Percentiles rank a stretch among this genome's conserved stretches.
These are phyloP conservation scores for Apodemus speciosus DNA, from an alignment of 2,113 vertebrate genomes.

Conservation along the genomic window DNA sequence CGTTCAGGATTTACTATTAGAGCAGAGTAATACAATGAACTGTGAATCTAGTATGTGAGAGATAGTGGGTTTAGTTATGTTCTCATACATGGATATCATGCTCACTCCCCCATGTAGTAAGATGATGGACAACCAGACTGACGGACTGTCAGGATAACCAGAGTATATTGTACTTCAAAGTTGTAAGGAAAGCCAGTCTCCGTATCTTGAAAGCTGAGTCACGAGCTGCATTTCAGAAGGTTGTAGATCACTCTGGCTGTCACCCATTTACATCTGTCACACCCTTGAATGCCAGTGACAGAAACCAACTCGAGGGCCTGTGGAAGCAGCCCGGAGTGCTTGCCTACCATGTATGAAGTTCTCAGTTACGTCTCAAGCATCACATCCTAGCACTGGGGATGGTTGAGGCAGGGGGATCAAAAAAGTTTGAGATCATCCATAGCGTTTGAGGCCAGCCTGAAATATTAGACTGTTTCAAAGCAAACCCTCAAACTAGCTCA, in stretches of 20 bases:
- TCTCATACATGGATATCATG: not conserved
- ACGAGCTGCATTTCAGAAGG: not conserved
- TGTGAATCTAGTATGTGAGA: not conserved
- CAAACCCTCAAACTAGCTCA: not conserved
- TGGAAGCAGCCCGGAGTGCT: not conserved
- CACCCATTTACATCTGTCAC: not conserved
- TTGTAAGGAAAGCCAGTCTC: not conserved
- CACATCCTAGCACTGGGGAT: not conserved
- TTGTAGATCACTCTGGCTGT: not conserved
- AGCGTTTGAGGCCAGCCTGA: not conserved
- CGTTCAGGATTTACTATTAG: not conserved
- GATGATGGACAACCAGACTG: not conserved
- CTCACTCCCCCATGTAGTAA: not conserved
- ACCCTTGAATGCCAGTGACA: not conserved
- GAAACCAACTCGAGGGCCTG: not conserved
- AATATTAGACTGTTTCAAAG: not conserved
- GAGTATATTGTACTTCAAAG: not conserved
- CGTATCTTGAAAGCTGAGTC: not conserved
- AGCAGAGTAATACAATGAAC: too few species aligned
- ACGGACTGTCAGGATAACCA: not conserved
- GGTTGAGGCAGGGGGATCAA: not conserved
- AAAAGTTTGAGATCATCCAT: not conserved
- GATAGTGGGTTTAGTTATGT: not conserved
- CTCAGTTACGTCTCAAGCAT: not conserved
- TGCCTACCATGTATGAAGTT: not conserved